A percentile compares a stretch with the other conserved stretches of the same genome.
These are phyloP conservation scores for Eucera pruinosa DNA, from an alignment of 2,888 invertebrate species.

Conservation along the genomic window DNA sequence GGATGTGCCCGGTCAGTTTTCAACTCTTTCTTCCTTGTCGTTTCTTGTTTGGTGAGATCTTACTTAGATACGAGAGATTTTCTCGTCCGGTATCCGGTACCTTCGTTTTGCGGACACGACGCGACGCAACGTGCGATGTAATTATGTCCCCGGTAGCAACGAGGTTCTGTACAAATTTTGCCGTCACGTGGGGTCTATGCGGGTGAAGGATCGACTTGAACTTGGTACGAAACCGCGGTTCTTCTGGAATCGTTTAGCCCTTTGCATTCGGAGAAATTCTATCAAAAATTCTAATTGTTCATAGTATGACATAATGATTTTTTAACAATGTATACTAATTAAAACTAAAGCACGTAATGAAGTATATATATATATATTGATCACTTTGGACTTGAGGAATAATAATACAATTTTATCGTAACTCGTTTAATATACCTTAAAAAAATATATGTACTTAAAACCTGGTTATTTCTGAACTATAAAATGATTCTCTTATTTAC, in stretches of 20 bases:
- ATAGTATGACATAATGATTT: background rate
- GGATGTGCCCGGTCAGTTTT: background rate
- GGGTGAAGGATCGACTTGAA: slow-evolving; percentile 34
- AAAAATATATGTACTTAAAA: background rate
- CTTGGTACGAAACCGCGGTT: slow-evolving; percentile 42
- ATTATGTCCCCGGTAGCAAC: slow-evolving; percentile 11
- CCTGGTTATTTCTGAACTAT: background rate
- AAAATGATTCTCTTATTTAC: background rate
- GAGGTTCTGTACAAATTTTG: background rate
- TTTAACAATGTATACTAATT: no score
- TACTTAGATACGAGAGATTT: slow-evolving; percentile 5
- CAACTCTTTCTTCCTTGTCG: background rate
- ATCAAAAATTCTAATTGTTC: background rate
- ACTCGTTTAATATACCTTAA: background rate
- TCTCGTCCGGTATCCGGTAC: background rate
- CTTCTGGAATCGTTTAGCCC: slow-evolving; percentile 15
- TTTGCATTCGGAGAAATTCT: background rate
- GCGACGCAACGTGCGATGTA: slow-evolving; percentile 3
- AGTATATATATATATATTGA: no score
- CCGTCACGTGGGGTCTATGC: slow-evolving; percentile 8
- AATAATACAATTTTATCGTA: background rate
- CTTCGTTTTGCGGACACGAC: no score
- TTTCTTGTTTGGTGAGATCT: background rate
- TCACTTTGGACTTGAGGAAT: background rate
- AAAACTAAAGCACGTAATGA: no score